phyloP scores from a whole-genome alignment of 1,140 invertebrate genomes.

The Drosophila mauritiana region DNA sequence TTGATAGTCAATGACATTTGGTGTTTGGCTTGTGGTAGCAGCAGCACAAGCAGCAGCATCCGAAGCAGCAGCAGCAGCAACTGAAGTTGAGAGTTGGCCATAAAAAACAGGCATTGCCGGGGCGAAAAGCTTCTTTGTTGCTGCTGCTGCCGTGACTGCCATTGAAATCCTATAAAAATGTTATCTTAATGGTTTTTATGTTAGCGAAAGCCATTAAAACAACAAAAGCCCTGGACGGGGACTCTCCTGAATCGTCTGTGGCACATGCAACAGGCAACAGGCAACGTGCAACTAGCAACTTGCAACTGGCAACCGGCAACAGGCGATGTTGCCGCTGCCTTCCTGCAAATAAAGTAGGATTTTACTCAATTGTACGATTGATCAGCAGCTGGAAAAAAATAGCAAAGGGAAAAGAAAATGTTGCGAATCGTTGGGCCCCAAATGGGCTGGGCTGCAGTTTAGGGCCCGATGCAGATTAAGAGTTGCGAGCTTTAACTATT shows the following conservation, averaged over 20 bases:
- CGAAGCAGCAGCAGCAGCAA: slow-evolving; percentile 21
- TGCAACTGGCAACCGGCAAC: slow-evolving; percentile 45
- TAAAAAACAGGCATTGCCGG: slow-evolving; percentile 66
- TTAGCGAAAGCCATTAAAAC: slow-evolving; percentile 84
- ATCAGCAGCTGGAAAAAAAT: slow-evolving; percentile 64
- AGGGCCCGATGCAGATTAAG: slow-evolving; percentile 50
- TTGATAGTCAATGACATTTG: slow-evolving; percentile 84
- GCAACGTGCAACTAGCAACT: slow-evolving; percentile 22
- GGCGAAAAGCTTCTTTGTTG: slow-evolving; percentile 75
- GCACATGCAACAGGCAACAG: slow-evolving; percentile 42
- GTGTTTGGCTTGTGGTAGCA: slow-evolving; percentile 76
- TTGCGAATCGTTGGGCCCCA: slow-evolving; percentile 8
- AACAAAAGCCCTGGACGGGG: slow-evolving; percentile 68
- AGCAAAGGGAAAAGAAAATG: slow-evolving; percentile 39
- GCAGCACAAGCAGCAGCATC: slow-evolving; percentile 41
- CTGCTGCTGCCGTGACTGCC: slow-evolving; percentile 73
- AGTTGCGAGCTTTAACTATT: slow-evolving; percentile 53
- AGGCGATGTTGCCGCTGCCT: slow-evolving; percentile 54
- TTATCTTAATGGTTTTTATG: slow-evolving; percentile 84
- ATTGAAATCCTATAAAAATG: slow-evolving; percentile 84
- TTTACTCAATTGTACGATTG: slow-evolving; percentile 82
- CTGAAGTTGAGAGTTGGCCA: slow-evolving; percentile 51
- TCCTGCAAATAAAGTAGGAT: slow-evolving; percentile 82
- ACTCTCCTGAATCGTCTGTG: slow-evolving; percentile 32
- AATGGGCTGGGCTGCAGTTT: slow-evolving; percentile 39